Evolutionary conservation across 2,113 vertebrate genomes (phyloP).

Genomic region (Triplophysa dalaica): DNA sequence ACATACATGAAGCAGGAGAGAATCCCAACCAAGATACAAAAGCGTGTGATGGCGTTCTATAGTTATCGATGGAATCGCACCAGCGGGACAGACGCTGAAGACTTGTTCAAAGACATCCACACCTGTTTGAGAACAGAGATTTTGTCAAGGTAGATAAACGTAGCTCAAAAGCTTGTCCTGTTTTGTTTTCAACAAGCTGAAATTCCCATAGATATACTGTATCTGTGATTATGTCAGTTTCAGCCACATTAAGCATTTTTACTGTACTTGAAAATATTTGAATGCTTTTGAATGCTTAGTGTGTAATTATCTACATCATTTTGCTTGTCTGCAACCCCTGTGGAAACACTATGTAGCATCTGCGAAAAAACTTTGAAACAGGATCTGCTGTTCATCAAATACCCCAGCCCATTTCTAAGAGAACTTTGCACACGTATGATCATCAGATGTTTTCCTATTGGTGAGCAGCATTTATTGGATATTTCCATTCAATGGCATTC

Average conservation of each 20-base stretch:
- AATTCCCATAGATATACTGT: too few relatives aligned
- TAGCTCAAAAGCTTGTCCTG: too few relatives aligned
- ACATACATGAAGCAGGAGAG: slow-evolving; percentile 23
- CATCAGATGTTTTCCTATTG: slow-evolving; percentile 36
- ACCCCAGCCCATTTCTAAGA: slow-evolving; percentile 21
- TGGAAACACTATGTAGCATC: slow-evolving; percentile 20
- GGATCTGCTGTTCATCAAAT: slow-evolving; percentile 28
- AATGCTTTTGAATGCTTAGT: neutral
- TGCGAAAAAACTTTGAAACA: slow-evolving; percentile 18
- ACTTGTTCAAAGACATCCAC: slow-evolving; percentile 31
- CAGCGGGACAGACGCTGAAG: slow-evolving; percentile 27
- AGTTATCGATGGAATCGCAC: slow-evolving; percentile 38
- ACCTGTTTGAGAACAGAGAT: slow-evolving; percentile 37
- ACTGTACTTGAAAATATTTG: too few relatives aligned
- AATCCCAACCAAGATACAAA: slow-evolving; percentile 25
- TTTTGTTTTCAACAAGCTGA: too few relatives aligned
- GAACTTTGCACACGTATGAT: slow-evolving; percentile 27
- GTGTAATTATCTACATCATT: neutral
- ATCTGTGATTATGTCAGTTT: neutral
- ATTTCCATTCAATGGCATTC: neutral
- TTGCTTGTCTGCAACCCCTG: neutral
- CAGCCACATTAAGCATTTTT: neutral
- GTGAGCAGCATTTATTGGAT: slow-evolving; percentile 6
- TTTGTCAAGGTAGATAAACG: slow-evolving; percentile 35
- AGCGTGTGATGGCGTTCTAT: slow-evolving; percentile 37